Evolutionary conservation across 64 coral and sea anemone genomes (phyloP).

Genomic region (Trachythela sp.): DNA sequence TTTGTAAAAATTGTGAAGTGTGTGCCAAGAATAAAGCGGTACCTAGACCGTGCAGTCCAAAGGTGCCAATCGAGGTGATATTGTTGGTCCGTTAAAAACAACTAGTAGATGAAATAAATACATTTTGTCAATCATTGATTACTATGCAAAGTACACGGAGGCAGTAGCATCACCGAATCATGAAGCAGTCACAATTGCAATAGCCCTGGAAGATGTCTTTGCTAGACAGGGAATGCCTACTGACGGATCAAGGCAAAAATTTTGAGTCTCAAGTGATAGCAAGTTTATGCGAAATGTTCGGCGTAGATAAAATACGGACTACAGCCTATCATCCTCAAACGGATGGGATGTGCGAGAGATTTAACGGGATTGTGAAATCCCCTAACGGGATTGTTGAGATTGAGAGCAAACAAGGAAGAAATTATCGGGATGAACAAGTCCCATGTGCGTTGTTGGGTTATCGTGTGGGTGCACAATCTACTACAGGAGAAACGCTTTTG

Average conservation of each 20-base stretch:
- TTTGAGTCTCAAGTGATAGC: background rate
- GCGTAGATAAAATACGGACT: background rate
- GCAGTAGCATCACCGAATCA: background rate
- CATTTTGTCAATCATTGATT: background rate
- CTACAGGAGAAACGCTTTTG: slow-evolving; percentile 16
- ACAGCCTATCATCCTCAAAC: background rate
- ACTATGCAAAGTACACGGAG: background rate
- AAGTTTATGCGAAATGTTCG: background rate
- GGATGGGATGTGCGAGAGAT: background rate
- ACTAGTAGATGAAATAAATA: background rate
- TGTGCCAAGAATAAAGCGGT: background rate
- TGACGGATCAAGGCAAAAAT: background rate
- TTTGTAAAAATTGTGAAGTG: background rate
- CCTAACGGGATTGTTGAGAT: background rate
- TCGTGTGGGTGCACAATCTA: background rate
- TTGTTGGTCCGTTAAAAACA: background rate
- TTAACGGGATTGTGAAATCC: background rate
- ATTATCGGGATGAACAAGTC: background rate
- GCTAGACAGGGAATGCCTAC: background rate
- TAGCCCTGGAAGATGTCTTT: background rate
- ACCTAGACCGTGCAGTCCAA: background rate
- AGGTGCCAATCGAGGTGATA: background rate
- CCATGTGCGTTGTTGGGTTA: background rate
- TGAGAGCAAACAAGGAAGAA: background rate
- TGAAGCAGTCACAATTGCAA: background rate